phyloP scores from a whole-genome alignment of 2,113 vertebrate genomes.

The Atractosteus spatula region DNA sequence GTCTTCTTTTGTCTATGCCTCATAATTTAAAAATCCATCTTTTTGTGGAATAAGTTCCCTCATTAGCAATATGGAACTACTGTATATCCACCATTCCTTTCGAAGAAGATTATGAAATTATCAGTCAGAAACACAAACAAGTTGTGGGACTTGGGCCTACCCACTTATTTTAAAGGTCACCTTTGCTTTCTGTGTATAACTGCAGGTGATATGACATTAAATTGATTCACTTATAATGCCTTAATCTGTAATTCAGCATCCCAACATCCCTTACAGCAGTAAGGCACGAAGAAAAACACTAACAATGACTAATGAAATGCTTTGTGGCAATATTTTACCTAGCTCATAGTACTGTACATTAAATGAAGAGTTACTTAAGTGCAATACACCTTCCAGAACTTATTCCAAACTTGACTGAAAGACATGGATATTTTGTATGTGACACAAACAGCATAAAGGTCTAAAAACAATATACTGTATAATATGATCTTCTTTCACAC shows the following conservation, averaged over 20 bases:
- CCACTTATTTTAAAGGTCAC: slow-evolving; percentile 36
- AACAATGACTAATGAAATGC: slow-evolving; percentile 1
- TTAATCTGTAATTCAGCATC: background rate
- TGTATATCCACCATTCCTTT: no score
- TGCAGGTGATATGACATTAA: slow-evolving; percentile 38
- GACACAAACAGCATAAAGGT: no score
- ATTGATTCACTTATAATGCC: slow-evolving; percentile 27
- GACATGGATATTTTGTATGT: no score
- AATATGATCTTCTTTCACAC: no score
- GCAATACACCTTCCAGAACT: background rate
- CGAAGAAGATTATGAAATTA: background rate
- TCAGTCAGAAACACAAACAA: slow-evolving; percentile 11
- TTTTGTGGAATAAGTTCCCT: background rate
- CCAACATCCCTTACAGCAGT: background rate
- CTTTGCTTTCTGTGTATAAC: slow-evolving; percentile 37
- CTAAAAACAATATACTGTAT: no score
- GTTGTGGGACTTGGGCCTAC: background rate
- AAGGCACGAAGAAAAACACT: background rate
- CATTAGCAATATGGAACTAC: slow-evolving; percentile 6
- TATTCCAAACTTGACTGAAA: no score
- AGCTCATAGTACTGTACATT: background rate
- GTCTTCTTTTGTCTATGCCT: background rate
- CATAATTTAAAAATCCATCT: background rate
- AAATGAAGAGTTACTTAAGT: background rate
- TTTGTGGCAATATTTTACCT: background rate